These are phyloP conservation scores for Acrobasis repandana DNA, from an alignment of 2,888 invertebrate species.

Conservation along the genomic window DNA sequence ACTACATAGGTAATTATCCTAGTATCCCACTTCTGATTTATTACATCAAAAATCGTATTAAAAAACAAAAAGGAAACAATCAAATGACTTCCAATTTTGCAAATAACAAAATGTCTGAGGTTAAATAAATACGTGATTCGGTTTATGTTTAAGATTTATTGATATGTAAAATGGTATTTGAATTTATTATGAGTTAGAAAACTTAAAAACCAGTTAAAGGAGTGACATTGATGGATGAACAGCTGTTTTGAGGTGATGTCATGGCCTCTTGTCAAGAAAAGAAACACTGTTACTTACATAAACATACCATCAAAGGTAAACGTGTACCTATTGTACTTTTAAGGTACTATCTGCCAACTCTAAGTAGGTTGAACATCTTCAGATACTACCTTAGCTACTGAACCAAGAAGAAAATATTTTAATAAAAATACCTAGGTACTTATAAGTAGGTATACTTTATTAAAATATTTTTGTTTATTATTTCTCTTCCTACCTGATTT, in stretches of 20 bases:
- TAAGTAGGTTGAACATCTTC: no score
- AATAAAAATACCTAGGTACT: no score
- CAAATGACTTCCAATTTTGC: not conserved
- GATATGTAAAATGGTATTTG: not conserved
- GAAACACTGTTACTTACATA: not conserved
- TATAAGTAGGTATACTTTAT: no score
- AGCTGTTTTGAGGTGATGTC: conserved; percentile 22
- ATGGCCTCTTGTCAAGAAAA: not conserved
- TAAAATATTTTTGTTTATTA: no score
- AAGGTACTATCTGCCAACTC: no score
- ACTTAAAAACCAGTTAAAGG: not conserved
- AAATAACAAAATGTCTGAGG: not conserved
- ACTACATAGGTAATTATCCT: not conserved
- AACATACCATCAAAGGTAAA: not conserved
- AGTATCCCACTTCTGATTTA: not conserved
- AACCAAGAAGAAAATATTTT: no score
- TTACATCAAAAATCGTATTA: not conserved
- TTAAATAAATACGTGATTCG: not conserved
- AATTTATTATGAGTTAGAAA: conserved; percentile 6
- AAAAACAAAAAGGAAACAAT: not conserved
- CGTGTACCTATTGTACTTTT: not conserved
- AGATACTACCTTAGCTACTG: no score
- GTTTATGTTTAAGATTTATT: not conserved
- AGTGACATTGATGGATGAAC: conserved; percentile 18
- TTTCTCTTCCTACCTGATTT: no score